Percentiles rank a stretch among this genome's conserved stretches.
Conservation (phyloP, 2,888 invertebrate species). For the Latrodectus hesperus region DNA sequence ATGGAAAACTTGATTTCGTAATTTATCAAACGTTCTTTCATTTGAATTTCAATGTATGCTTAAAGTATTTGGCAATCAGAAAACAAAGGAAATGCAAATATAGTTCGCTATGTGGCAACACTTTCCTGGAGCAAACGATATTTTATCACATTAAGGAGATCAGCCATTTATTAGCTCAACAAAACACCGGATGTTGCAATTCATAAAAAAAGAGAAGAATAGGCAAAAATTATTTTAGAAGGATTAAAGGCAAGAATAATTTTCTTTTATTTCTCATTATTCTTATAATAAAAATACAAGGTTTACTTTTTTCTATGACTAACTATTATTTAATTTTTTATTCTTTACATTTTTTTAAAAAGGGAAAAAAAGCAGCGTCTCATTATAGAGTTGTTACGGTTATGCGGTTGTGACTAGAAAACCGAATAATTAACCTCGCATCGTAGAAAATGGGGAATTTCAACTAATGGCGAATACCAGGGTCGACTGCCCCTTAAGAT, state of each 20-base stretch:
- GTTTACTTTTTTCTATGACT: no score
- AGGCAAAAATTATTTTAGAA: not conserved
- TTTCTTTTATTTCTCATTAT: no score
- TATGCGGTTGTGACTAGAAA: conserved; percentile 13
- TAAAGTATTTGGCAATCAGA: no score
- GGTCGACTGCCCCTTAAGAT: not conserved
- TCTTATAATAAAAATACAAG: no score
- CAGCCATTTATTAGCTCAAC: conserved; percentile 14
- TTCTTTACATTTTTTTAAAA: not conserved
- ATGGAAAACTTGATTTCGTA: no score
- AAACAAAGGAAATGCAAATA: no score
- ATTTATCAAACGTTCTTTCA: no score
- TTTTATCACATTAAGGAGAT: not conserved
- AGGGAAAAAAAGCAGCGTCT: not conserved
- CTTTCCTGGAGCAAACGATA: not conserved
- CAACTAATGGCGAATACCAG: not conserved
- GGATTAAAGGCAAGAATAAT: no score
- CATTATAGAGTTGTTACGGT: conserved; percentile 44
- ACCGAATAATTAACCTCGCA: conserved; percentile 34
- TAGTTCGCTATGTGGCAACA: no score
- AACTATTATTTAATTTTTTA: no score
- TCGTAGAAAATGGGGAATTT: conserved; percentile 11
- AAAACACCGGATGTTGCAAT: conserved; percentile 37
- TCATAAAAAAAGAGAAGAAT: not conserved
- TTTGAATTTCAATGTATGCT: no score